phyloP scores from a whole-genome alignment of 2,797 vertebrate species.

The Hozukius guyotensis region DNA sequence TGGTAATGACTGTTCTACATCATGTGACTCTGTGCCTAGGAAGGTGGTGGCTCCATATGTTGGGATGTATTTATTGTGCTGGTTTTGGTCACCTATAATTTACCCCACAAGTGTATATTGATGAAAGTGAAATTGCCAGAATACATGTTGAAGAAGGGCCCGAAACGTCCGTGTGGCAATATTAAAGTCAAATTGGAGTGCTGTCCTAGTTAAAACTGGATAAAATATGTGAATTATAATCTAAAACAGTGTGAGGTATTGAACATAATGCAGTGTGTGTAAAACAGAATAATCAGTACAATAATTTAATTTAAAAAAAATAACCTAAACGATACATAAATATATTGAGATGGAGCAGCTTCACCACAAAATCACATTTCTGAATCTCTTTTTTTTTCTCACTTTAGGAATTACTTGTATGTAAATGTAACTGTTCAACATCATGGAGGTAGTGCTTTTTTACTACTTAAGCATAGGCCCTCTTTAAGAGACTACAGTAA shows the following conservation, averaged over 20 bases:
- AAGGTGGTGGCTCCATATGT: background rate
- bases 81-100: background rate
- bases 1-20: background rate
- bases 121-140: background rate
- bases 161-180: background rate
- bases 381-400: background rate
- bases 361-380: background rate
- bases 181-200: background rate
- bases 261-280: background rate
- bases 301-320: background rate
- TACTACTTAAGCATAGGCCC: background rate
- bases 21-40: background rate
- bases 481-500: background rate
- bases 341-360: background rate
- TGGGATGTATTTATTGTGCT: background rate
- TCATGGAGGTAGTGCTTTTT: background rate
- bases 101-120: background rate
- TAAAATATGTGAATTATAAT: background rate
- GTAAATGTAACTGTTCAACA: background rate
- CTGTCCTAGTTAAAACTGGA: background rate
- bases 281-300: background rate
- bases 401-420: background rate
- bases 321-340: background rate
- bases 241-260: background rate
- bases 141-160: background rate